Evolutionary conservation across 2,113 vertebrate genomes (phyloP).

Genomic region (Scartelaos histophorus): DNA sequence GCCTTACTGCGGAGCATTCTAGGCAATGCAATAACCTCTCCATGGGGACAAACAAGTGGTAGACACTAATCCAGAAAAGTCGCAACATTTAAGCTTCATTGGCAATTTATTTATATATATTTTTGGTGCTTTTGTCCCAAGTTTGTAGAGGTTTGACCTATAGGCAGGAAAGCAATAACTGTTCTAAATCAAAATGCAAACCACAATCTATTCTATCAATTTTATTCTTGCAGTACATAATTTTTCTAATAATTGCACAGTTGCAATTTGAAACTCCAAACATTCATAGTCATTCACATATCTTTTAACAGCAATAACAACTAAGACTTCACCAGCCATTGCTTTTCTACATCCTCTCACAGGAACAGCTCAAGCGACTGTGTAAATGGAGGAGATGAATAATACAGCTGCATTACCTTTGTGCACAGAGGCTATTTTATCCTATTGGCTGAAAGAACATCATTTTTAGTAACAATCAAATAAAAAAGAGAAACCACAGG

Average conservation of each 20-base stretch:
- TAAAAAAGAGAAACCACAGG: conserved; percentile 43
- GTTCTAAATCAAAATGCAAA: not conserved
- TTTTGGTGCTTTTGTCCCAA: too few relatives aligned
- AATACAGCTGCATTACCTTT: conserved; percentile 66
- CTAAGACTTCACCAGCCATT: conserved; percentile 17
- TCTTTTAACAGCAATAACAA: conserved; percentile 10
- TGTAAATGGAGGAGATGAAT: conserved; percentile 69
- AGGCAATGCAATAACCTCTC: too few relatives aligned
- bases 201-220: not conserved
- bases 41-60: too few relatives aligned
- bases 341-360: conserved; percentile 17
- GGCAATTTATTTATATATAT: too few relatives aligned
- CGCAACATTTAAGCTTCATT: too few relatives aligned
- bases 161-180: not conserved
- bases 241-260: not conserved
- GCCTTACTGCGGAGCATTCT: too few relatives aligned
- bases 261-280: not conserved
- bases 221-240: not conserved
- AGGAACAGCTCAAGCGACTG: conserved; percentile 43
- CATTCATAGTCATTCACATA: not conserved
- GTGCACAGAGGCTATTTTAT: conserved; percentile 41
- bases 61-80: too few relatives aligned
- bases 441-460: conserved; percentile 51
- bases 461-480: conserved; percentile 68
- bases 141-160: too few relatives aligned